Evolutionary conservation across 2,888 invertebrate genomes (phyloP), one percentile per base, ranked within the genome.

Genomic region (Scrobipalpa atriplicella): DNA sequence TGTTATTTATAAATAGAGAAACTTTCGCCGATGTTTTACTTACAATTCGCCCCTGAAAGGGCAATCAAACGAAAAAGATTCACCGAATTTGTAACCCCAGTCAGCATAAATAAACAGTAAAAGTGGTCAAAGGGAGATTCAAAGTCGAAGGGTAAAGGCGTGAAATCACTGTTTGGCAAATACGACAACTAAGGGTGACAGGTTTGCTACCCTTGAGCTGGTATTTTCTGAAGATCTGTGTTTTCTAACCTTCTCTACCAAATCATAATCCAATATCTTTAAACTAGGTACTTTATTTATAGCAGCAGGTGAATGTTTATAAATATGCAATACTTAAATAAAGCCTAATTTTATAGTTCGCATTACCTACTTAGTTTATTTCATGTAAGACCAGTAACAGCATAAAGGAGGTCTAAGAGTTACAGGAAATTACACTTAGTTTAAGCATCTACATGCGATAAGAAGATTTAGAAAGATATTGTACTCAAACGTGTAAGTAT

Each of bases 131-230:
- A 56, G 18, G 77, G 77, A 79, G 82, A 85, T 84, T 84, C 19
- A 21, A 21, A 84, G 80, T 82, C 82, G 83, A 84, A 83, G 81
- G 86, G 84, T 82, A 82, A 86, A 70, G 67, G 79, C 80, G 70
- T 75, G 77, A 80, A 82, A 85, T 84, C 84, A 82, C 79, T 78
- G 84, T 85, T 83, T 76, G 77, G 72, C 74, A 78, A 80, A 83
- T 79, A 79, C 81, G 78, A 77, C 80, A 78, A 78, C 73, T 74
- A 76, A 77, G 78, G 80, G 81, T 82, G 54, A 56, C 21, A 11
- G 54, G 54, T 1, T 56, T 29, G 54, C 47, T 56, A 52, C 52
- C 3, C 1, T 9, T 19, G 9, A 52, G 21, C 19, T 8, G 52
- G 16, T 52, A 8, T 18, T 18, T 51, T 51, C 41, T 41, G 8